Evolutionary conservation across 2,888 invertebrate genomes (phyloP).

Genomic region (Yponomeuta cagnagella): DNA sequence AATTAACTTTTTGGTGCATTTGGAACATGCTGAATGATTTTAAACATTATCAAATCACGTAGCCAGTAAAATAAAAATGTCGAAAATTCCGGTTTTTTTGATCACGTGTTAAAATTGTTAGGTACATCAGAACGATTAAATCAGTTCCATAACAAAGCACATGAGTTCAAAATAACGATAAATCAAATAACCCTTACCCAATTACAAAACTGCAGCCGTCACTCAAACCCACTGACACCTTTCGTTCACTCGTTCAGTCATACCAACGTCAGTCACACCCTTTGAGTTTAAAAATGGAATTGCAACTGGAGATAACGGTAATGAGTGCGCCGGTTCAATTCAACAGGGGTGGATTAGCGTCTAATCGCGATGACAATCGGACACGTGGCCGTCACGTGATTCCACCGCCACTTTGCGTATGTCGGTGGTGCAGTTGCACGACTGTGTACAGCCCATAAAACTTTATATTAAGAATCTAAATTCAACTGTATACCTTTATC

Average conservation of each 20-base stretch:
- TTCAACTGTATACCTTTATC: too few relatives aligned
- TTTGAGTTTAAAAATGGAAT: constrained; percentile 34
- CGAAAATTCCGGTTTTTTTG: too few relatives aligned
- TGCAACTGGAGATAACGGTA: constrained; percentile 63
- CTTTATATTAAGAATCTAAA: too few relatives aligned
- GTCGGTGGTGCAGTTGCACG: neutral
- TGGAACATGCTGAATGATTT: too few relatives aligned
- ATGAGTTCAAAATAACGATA: neutral
- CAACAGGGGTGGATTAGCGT: constrained; percentile 55
- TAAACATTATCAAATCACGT: too few relatives aligned
- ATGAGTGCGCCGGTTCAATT: constrained; percentile 52
- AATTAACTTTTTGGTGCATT: too few relatives aligned
- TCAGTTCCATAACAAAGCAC: neutral
- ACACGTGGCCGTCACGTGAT: constrained; percentile 32
- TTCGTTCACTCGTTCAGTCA: constrained; percentile 25
- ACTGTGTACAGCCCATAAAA: neutral
- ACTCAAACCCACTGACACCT: constrained; percentile 19
- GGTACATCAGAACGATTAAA: neutral
- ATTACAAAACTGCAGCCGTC: constrained; percentile 10
- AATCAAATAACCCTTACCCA: neutral
- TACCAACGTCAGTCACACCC: constrained; percentile 21
- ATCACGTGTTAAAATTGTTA: too few relatives aligned
- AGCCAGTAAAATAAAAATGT: too few relatives aligned
- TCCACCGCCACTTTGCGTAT: neutral
- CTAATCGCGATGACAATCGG: constrained; percentile 73